Evolutionary conservation across 2,888 invertebrate species (phyloP).

Genomic region (Platycheirus albimanus): DNA sequence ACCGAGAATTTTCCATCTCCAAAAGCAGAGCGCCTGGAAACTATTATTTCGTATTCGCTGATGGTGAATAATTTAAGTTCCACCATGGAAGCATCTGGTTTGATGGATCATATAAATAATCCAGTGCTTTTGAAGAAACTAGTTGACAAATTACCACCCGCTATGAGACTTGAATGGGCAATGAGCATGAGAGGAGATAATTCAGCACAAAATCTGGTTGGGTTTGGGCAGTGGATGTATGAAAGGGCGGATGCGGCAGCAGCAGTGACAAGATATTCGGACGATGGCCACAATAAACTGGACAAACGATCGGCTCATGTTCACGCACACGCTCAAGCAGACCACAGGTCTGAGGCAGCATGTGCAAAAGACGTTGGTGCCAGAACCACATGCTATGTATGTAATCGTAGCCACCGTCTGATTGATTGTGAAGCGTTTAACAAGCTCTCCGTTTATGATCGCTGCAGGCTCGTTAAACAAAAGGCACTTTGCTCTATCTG

Average conservation of each 20-base stretch:
- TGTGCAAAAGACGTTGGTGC: background rate
- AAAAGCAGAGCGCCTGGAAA: slow-evolving; percentile 43
- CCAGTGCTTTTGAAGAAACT: slow-evolving; percentile 56
- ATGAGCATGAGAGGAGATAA: slow-evolving; percentile 8
- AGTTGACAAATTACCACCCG: slow-evolving; percentile 56
- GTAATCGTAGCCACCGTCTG: too few species aligned
- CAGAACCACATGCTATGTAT: background rate
- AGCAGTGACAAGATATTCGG: too few species aligned
- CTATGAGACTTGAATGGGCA: slow-evolving; percentile 64
- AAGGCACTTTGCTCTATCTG: too few species aligned
- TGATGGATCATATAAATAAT: background rate
- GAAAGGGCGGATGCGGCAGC: slow-evolving; percentile 48
- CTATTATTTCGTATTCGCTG: slow-evolving; percentile 46
- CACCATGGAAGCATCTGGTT: slow-evolving; percentile 26
- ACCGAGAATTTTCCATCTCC: slow-evolving; percentile 36
- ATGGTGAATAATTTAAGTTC: slow-evolving; percentile 58
- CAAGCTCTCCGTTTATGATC: too few species aligned
- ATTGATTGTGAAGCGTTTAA: too few species aligned
- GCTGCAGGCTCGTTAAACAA: too few species aligned
- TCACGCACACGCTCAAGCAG: background rate
- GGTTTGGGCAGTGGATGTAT: slow-evolving; percentile 58
- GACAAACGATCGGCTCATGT: slow-evolving; percentile 1
- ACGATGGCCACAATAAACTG: background rate
- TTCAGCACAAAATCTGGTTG: slow-evolving; percentile 2
- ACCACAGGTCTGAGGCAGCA: background rate